A percentile compares a stretch with the other conserved stretches of the same genome.
These are phyloP conservation scores for Himalopsyche tibetana DNA, from an alignment of 2,888 invertebrate genomes.

Conservation along the genomic window DNA sequence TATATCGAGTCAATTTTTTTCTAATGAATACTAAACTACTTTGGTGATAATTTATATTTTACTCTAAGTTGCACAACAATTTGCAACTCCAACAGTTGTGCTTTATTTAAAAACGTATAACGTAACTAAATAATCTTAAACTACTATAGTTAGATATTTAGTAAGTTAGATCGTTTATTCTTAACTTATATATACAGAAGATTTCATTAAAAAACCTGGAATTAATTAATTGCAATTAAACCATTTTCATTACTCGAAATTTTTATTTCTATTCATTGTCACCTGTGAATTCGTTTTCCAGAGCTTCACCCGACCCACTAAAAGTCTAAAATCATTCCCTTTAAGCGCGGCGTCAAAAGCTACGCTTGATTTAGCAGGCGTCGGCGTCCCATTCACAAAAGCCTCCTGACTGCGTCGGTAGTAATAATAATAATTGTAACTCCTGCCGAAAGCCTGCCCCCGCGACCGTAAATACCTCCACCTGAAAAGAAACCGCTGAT, in stretches of 20 bases:
- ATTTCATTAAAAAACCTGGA: not conserved
- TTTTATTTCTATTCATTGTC: conserved; percentile 29
- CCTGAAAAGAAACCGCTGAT: conserved; percentile 42
- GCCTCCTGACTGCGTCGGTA: not conserved
- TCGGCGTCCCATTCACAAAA: conserved; percentile 27
- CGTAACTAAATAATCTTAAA: too few species aligned
- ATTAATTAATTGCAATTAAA: not conserved
- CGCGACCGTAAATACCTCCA: conserved; percentile 29
- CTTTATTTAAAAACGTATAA: too few species aligned
- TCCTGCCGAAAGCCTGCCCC: conserved; percentile 21
- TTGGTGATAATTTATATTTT: too few species aligned
- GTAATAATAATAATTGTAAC: conserved; percentile 25
- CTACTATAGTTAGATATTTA: too few species aligned
- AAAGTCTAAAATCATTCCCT: conserved; percentile 16
- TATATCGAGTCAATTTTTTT: too few species aligned
- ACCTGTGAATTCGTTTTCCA: not conserved
- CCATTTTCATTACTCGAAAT: not conserved
- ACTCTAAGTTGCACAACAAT: too few species aligned
- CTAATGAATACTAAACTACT: too few species aligned
- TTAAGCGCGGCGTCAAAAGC: conserved; percentile 28
- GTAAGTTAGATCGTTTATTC: too few species aligned
- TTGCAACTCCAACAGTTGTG: too few species aligned
- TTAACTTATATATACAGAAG: too few species aligned
- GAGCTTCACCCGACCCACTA: not conserved
- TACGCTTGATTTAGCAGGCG: conserved; percentile 27